phyloP scores from a whole-genome alignment of 2,113 vertebrate species.

The Bungarus multicinctus region DNA sequence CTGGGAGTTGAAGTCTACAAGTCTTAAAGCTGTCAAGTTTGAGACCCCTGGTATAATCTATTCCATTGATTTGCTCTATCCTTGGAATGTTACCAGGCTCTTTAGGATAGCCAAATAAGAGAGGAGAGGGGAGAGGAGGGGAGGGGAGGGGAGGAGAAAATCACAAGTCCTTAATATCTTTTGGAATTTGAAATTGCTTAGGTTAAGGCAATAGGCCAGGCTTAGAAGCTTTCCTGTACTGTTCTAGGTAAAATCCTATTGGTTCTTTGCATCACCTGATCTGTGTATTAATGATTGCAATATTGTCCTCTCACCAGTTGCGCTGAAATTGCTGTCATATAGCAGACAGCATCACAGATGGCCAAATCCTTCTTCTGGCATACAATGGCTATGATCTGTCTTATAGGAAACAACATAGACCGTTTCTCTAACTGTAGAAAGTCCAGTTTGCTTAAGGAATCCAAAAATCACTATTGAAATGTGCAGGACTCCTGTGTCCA shows the following conservation, averaged over 20 bases:
- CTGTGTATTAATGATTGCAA: background rate
- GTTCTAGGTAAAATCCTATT: background rate
- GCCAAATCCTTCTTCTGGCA: background rate
- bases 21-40: no score
- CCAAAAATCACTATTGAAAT: slow-evolving; percentile 12
- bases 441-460: slow-evolving; percentile 13
- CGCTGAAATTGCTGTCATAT: background rate
- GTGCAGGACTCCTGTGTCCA: slow-evolving; percentile 22
- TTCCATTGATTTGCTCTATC: background rate
- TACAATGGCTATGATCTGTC: background rate
- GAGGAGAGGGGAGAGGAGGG: no score
- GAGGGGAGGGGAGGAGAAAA: background rate
- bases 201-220: background rate
- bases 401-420: background rate
- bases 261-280: background rate
- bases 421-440: slow-evolving; percentile 16
- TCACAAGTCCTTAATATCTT: background rate
- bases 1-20: no score
- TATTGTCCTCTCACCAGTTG: background rate
- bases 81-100: background rate
- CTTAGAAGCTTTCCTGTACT: background rate
- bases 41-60: no score
- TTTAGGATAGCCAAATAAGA: background rate
- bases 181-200: background rate
- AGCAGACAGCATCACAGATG: background rate